Conservation (phyloP, 2,888 invertebrate genomes). For the Sthenelais limicola region DNA sequence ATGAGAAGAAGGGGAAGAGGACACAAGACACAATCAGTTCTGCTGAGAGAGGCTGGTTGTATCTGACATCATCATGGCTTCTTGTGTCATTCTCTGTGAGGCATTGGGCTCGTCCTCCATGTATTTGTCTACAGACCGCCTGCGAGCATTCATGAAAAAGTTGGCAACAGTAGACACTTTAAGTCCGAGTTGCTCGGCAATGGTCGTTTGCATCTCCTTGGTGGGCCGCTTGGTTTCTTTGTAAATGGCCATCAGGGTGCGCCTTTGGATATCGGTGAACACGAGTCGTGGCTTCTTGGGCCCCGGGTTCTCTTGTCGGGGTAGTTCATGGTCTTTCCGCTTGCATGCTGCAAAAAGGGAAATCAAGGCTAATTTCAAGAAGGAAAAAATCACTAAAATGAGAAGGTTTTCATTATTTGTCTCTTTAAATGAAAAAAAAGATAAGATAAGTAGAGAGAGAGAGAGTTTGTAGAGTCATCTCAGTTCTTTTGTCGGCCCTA, state of each 20-base stretch:
- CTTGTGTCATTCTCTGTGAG: not conserved
- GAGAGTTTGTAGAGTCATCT: no score
- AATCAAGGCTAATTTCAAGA: no score
- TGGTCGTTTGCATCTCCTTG: conserved; percentile 99
- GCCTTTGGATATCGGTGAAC: conserved; percentile 99
- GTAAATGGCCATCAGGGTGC: conserved; percentile 99
- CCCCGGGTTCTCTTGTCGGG: conserved; percentile 74
- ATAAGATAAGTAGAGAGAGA: no score
- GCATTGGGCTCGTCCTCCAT: conserved; percentile 80
- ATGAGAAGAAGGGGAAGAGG: no score
- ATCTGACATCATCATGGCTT: conserved; percentile 13
- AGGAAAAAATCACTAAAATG: no score
- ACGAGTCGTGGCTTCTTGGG: conserved; percentile 99
- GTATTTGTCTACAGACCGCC: conserved; percentile 93
- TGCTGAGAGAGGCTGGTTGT: conserved; percentile 1
- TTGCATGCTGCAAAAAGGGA: conserved; percentile 84
- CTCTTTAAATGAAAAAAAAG: no score
- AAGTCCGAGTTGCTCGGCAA: conserved; percentile 95
- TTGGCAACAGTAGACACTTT: conserved; percentile 99
- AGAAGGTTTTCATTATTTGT: not conserved
- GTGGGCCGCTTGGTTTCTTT: conserved; percentile 99
- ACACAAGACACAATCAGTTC: no score
- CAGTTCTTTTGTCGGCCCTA: conserved; percentile 11
- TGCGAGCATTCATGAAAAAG: conserved; percentile 99
- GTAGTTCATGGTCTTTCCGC: conserved; percentile 65